These are phyloP conservation scores for Cyrtorhinus lividipennis DNA, from an alignment of 1,140 invertebrate genomes.

Conservation along the genomic window DNA sequence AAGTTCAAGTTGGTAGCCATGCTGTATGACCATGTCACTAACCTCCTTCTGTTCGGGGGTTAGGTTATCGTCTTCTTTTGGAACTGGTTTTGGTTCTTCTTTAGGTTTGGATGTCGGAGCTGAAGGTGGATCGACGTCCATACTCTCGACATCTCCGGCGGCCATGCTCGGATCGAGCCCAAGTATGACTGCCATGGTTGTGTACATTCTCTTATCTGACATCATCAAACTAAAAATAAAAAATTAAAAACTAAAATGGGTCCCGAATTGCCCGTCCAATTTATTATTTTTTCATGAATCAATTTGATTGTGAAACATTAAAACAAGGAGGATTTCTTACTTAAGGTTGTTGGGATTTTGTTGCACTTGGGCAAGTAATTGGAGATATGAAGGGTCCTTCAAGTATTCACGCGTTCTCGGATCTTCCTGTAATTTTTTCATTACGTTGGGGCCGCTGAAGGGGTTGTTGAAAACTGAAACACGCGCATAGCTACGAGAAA, in stretches of 20 bases:
- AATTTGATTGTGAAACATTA: too few relatives aligned
- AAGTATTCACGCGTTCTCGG: conserved; percentile 53
- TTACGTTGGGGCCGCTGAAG: conserved; percentile 41
- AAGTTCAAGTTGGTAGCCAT: too few relatives aligned
- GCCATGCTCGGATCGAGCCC: conserved; percentile 35
- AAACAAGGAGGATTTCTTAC: too few relatives aligned
- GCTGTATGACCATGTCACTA: too few relatives aligned
- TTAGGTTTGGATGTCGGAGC: conserved; percentile 28
- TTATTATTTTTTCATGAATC: too few relatives aligned
- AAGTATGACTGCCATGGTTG: conserved; percentile 53
- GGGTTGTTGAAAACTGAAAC: conserved; percentile 33
- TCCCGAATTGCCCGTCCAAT: too few relatives aligned
- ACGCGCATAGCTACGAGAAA: too few relatives aligned
- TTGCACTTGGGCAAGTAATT: conserved; percentile 44
- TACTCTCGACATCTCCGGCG: conserved; percentile 29
- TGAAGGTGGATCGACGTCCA: conserved; percentile 35
- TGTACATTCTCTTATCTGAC: conserved; percentile 46
- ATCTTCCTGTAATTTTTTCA: conserved; percentile 49
- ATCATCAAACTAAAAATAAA: conserved; percentile 31
- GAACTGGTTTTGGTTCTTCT: conserved; percentile 29
- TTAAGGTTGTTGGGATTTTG: conserved; percentile 41
- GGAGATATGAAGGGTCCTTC: conserved; percentile 57
- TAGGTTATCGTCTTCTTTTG: conserved; percentile 37
- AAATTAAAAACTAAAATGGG: conserved; percentile 11
- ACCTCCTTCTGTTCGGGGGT: conserved; percentile 45